Conservation (phyloP, 2,888 invertebrate genomes). For the Athalia rosae region DNA sequence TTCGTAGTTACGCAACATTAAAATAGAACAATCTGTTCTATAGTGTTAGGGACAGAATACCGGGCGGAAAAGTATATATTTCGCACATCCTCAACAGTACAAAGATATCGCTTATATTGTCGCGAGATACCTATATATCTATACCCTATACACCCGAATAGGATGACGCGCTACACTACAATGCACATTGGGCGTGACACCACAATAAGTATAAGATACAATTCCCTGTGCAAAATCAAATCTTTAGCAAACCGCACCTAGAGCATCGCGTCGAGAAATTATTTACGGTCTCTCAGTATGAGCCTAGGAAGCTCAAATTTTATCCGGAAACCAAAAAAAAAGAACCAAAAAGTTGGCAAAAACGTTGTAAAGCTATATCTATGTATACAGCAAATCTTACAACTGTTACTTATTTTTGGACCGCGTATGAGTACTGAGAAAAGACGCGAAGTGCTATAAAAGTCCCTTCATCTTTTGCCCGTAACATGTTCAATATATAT, state of each 20-base stretch:
- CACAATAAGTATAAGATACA: slow-evolving; percentile 19
- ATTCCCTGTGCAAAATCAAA: neutral
- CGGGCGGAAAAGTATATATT: slow-evolving; percentile 11
- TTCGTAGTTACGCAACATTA: slow-evolving; percentile 31
- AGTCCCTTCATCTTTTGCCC: too few species aligned
- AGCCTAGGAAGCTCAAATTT: too few species aligned
- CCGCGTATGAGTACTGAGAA: too few species aligned
- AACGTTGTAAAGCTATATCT: neutral
- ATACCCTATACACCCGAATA: neutral
- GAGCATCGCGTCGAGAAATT: neutral
- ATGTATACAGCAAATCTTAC: too few species aligned
- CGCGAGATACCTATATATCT: slow-evolving; percentile 11
- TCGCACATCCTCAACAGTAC: slow-evolving; percentile 39
- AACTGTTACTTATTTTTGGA: too few species aligned
- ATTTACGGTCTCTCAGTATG: too few species aligned
- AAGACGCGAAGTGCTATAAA: too few species aligned
- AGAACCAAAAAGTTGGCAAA: neutral
- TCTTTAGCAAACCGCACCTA: neutral
- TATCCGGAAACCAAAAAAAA: too few species aligned
- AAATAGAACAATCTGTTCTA: slow-evolving; percentile 43
- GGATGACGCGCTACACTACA: slow-evolving; percentile 13
- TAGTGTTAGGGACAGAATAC: slow-evolving; percentile 40
- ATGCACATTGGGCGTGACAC: slow-evolving; percentile 27
- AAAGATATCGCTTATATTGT: slow-evolving; percentile 34
- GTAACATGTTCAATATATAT: too few species aligned